Conservation (phyloP, 2,888 invertebrate species). For the Drosophila atripex region DNA sequence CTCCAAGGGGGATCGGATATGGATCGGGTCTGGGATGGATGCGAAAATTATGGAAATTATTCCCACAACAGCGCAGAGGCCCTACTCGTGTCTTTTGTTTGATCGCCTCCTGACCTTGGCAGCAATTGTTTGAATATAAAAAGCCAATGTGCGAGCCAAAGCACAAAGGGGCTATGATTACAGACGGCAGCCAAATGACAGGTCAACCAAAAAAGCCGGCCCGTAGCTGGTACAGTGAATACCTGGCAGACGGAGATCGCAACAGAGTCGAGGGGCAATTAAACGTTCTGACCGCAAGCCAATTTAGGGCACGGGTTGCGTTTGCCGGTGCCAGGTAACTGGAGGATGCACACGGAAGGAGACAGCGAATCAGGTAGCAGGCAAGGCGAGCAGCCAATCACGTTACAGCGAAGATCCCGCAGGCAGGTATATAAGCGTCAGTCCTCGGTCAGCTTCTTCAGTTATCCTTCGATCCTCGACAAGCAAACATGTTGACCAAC, state of each 20-base stretch:
- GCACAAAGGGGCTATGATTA: slow-evolving; percentile 33
- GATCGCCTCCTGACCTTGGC: slow-evolving; percentile 72
- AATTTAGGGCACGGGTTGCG: slow-evolving; percentile 70
- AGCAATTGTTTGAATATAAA: slow-evolving; percentile 66
- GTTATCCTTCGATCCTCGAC: slow-evolving; percentile 60
- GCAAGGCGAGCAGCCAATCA: slow-evolving; percentile 56
- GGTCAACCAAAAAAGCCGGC: slow-evolving; percentile 48
- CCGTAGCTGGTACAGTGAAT: slow-evolving; percentile 11
- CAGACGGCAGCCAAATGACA: slow-evolving; percentile 61
- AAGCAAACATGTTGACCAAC: slow-evolving; percentile 58
- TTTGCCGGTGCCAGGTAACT: slow-evolving; percentile 3
- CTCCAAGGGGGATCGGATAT: slow-evolving; percentile 37
- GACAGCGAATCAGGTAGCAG: slow-evolving; percentile 70
- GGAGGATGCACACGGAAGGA: slow-evolving; percentile 38
- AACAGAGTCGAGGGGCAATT: slow-evolving; percentile 60
- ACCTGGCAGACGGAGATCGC: slow-evolving; percentile 16
- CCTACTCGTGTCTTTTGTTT: slow-evolving; percentile 12
- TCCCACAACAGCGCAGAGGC: slow-evolving; percentile 32
- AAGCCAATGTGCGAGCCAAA: slow-evolving; percentile 26
- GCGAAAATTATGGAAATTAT: slow-evolving; percentile 33
- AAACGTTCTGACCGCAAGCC: slow-evolving; percentile 82
- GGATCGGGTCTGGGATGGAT: slow-evolving; percentile 38
- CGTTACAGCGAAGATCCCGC: slow-evolving; percentile 3
- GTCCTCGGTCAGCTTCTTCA: slow-evolving; percentile 29
- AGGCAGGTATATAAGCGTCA: slow-evolving; percentile 51